phyloP scores from a whole-genome alignment of 2,797 vertebrate species.

The Austrolebias charrua region DNA sequence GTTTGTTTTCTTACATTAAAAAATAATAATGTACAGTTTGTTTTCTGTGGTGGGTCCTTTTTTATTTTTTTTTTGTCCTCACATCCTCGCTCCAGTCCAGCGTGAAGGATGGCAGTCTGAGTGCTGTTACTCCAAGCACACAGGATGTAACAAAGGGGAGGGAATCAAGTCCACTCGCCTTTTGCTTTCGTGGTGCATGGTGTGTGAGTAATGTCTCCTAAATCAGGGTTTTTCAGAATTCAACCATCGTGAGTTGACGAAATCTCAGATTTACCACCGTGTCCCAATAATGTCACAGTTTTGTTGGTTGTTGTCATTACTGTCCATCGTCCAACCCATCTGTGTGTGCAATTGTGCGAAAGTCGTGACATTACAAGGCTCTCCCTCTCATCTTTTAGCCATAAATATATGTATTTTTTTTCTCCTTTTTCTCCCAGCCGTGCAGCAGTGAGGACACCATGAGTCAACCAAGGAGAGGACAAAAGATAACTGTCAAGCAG shows the following conservation, averaged over 20 bases:
- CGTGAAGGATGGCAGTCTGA: constrained; percentile 71
- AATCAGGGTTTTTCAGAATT: constrained; percentile 36
- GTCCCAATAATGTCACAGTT: constrained; percentile 61
- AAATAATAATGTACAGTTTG: constrained; percentile 81
- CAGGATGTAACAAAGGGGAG: constrained; percentile 45
- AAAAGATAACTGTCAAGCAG: constrained; percentile 67
- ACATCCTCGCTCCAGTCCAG: constrained; percentile 57
- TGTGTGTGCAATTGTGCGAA: constrained; percentile 73
- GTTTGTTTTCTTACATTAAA: constrained; percentile 77
- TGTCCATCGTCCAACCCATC: constrained; percentile 64
- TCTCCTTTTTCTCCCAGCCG: constrained; percentile 40
- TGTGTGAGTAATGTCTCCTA: constrained; percentile 67
- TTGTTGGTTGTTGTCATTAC: constrained; percentile 38
- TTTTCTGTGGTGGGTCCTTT: constrained; percentile 56
- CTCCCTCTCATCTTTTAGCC: constrained; percentile 59
- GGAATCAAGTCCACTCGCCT: constrained; percentile 36
- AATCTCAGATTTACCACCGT: constrained; percentile 53
- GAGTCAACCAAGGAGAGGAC: constrained; percentile 68
- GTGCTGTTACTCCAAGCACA: constrained; percentile 62
- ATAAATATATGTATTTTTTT: constrained; percentile 62
- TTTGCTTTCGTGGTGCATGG: constrained; percentile 53
- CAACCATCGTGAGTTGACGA: constrained; percentile 57
- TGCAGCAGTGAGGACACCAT: constrained; percentile 45
- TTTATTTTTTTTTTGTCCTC: constrained; percentile 54
- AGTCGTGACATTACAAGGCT: constrained; percentile 69